These are phyloP conservation scores for Gibbula magus DNA, from an alignment of 2,888 invertebrate genomes.

Conservation along the genomic window DNA sequence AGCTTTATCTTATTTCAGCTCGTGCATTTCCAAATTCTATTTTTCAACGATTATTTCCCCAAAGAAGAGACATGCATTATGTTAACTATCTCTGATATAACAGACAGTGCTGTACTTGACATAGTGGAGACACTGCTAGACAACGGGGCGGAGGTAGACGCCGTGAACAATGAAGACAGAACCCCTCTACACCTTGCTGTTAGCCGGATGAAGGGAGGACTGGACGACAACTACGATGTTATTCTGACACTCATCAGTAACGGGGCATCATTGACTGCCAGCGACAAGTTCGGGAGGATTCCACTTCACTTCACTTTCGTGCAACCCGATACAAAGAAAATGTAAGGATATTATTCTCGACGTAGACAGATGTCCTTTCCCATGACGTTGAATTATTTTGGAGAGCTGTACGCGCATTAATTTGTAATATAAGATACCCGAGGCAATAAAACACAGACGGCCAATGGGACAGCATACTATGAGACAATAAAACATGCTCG, in stretches of 20 bases:
- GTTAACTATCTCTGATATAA: background rate
- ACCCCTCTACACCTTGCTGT: background rate
- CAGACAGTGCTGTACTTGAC: background rate
- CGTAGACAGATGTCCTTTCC: too few species aligned
- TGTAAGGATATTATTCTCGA: too few species aligned
- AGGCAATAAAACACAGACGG: too few species aligned
- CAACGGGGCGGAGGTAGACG: background rate
- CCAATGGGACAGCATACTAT: too few species aligned
- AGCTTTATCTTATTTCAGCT: too few species aligned
- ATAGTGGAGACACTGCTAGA: background rate
- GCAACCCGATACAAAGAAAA: conserved; percentile 50
- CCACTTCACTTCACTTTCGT: conserved; percentile 76
- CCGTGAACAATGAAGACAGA: background rate
- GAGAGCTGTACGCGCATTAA: too few species aligned
- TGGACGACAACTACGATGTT: conserved; percentile 72
- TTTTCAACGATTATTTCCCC: too few species aligned
- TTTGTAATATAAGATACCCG: too few species aligned
- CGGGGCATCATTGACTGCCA: conserved; percentile 63
- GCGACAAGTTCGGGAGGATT: conserved; percentile 69
- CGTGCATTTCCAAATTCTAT: too few species aligned
- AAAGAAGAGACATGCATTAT: too few species aligned
- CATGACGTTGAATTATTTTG: too few species aligned
- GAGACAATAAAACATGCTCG: too few species aligned
- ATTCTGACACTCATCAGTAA: conserved; percentile 72
- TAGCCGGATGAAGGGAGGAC: conserved; percentile 63